Percentiles rank a stretch among this genome's conserved stretches.
These are phyloP conservation scores for Pseudorectes ferrugineus DNA, from an alignment of 2,113 vertebrate genomes.

Conservation along the genomic window DNA sequence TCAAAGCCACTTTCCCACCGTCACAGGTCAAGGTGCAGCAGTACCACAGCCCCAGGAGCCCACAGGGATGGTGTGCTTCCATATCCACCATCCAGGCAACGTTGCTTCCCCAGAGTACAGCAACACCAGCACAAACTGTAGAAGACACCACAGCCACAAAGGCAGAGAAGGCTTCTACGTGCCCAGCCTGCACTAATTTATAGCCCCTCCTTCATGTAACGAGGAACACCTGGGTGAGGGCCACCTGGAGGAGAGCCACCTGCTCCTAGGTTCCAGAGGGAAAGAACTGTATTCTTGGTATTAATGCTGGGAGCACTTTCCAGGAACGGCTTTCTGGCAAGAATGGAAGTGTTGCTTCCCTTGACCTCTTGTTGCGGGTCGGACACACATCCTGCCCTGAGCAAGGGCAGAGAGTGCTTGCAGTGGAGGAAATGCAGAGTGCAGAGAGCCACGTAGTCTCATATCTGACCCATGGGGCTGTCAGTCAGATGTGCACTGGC, in stretches of 20 bases:
- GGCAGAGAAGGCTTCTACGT: rapidly evolving
- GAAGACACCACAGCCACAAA: rapidly evolving
- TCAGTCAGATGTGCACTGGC: neutral
- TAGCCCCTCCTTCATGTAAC: neutral
- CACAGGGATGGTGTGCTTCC: rapidly evolving
- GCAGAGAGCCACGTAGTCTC: neutral
- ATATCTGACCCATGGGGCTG: rapidly evolving
- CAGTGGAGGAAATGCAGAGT: neutral
- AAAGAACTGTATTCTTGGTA: rapidly evolving
- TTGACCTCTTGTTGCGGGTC: rapidly evolving
- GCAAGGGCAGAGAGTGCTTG: neutral
- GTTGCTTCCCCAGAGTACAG: rapidly evolving
- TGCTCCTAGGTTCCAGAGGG: neutral
- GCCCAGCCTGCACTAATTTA: neutral
- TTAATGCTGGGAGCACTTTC: neutral
- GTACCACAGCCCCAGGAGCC: neutral
- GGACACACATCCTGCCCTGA: rapidly evolving
- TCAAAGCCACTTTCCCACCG: neutral
- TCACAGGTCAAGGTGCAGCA: rapidly evolving
- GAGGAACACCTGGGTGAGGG: neutral
- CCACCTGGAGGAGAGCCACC: neutral
- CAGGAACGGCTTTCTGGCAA: neutral
- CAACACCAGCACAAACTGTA: rapidly evolving
- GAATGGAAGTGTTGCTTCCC: neutral
- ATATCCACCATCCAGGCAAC: rapidly evolving